Evolutionary conservation across 2,113 vertebrate genomes (phyloP).

Genomic region (Peromyscus californicus): DNA sequence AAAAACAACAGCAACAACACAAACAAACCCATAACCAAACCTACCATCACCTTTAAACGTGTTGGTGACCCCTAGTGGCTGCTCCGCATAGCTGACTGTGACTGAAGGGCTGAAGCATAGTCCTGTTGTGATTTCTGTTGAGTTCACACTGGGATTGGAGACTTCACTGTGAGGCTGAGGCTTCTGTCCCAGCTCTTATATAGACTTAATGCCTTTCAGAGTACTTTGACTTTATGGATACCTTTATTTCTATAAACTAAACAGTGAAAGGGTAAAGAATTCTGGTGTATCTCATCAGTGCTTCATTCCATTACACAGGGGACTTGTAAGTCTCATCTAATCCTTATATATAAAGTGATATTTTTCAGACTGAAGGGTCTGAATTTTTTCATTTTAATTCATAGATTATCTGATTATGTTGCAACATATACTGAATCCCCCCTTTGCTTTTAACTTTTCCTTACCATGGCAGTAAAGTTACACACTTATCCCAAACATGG

Average conservation of each 20-base stretch:
- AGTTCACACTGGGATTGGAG: not conserved
- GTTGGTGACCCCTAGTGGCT: slow-evolving; percentile 79
- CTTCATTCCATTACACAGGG: not conserved
- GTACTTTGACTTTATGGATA: slow-evolving; percentile 21
- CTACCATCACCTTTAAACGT: slow-evolving; percentile 62
- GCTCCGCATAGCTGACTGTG: not conserved
- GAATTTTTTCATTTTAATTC: not conserved
- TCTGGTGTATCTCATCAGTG: not conserved
- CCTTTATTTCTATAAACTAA: slow-evolving; percentile 4
- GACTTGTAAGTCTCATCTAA: not conserved
- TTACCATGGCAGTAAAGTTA: not conserved
- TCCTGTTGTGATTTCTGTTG: not conserved
- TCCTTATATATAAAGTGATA: not conserved
- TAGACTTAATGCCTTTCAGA: slow-evolving; percentile 8
- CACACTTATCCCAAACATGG: not conserved
- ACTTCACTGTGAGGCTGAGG: not conserved
- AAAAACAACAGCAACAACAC: not conserved
- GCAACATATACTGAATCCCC: not conserved
- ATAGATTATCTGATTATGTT: slow-evolving; percentile 19
- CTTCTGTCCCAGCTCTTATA: not conserved
- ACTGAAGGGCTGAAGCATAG: not conserved
- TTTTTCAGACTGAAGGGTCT: slow-evolving; percentile 6
- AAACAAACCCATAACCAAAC: not conserved
- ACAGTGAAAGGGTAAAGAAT: not conserved
- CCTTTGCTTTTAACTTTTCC: slow-evolving; percentile 43